These are phyloP conservation scores for Gambusia affinis DNA, from an alignment of 2,113 vertebrate species.

Conservation along the genomic window DNA sequence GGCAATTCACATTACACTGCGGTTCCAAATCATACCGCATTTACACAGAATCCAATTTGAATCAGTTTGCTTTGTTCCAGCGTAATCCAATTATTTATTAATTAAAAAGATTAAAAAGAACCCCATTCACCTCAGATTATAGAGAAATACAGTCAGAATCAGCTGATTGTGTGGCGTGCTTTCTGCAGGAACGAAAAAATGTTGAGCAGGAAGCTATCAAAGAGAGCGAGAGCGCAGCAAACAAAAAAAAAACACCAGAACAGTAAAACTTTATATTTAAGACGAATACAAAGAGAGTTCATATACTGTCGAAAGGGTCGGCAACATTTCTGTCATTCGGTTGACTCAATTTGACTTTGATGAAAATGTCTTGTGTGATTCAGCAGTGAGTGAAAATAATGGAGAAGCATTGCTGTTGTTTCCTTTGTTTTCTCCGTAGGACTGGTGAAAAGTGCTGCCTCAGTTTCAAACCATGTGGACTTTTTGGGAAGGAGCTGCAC, in stretches of 20 bases:
- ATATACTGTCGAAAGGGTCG: too few species aligned
- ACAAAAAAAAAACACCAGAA: too few species aligned
- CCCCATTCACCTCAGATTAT: background rate
- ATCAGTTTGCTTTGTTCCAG: background rate
- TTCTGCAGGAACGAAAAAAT: too few species aligned
- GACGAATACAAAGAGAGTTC: too few species aligned
- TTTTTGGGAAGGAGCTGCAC: conserved; percentile 97
- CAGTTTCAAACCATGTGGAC: conserved; percentile 96
- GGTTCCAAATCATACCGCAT: background rate
- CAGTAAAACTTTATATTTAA: too few species aligned
- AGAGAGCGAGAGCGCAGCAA: too few species aligned
- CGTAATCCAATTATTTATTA: too few species aligned
- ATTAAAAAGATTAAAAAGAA: background rate
- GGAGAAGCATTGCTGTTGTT: background rate
- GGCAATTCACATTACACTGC: background rate
- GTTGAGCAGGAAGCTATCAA: too few species aligned
- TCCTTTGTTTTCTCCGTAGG: conserved; percentile 73
- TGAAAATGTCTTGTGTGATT: conserved; percentile 33
- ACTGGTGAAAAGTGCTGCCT: conserved; percentile 93
- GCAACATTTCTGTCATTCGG: too few species aligned
- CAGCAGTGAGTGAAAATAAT: conserved; percentile 16
- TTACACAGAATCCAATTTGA: background rate
- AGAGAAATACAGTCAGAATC: background rate
- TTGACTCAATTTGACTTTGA: background rate
- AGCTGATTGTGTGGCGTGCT: too few species aligned